Conservation (phyloP, 2,888 invertebrate species). For the Notocelia uddmanniana region DNA sequence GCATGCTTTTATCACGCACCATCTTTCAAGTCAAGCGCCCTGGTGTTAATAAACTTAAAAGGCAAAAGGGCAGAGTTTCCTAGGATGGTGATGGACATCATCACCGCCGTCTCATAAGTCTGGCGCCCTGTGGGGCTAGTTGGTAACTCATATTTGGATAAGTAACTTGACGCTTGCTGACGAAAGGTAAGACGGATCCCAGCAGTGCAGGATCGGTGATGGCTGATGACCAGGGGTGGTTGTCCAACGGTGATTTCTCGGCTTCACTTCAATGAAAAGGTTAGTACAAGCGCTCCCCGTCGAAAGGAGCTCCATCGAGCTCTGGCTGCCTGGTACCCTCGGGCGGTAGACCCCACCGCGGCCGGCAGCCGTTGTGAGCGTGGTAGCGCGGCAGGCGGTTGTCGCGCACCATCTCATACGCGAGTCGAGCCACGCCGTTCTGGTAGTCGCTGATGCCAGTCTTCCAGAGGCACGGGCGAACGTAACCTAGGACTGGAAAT, state of each 20-base stretch:
- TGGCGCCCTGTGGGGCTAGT: not conserved
- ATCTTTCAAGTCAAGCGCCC: too few relatives aligned
- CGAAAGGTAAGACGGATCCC: too few relatives aligned
- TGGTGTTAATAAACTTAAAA: too few relatives aligned
- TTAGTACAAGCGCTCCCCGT: slow-evolving; percentile 74
- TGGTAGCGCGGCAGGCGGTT: slow-evolving; percentile 69
- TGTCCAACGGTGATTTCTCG: not conserved
- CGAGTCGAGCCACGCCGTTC: slow-evolving; percentile 70
- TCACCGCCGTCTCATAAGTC: too few relatives aligned
- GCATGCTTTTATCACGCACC: too few relatives aligned
- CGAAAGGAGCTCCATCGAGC: slow-evolving; percentile 70
- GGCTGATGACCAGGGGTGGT: not conserved
- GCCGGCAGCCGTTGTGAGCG: slow-evolving; percentile 72
- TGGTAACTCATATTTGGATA: not conserved
- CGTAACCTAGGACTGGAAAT: slow-evolving; percentile 71
- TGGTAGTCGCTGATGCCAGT: slow-evolving; percentile 76
- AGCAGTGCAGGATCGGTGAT: not conserved
- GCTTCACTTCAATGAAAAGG: not conserved
- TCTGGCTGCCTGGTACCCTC: slow-evolving; percentile 73
- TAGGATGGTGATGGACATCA: too few relatives aligned
- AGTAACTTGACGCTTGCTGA: not conserved
- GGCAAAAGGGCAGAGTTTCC: too few relatives aligned
- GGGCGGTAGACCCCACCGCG: slow-evolving; percentile 74
- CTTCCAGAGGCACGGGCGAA: slow-evolving; percentile 67
- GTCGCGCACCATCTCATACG: slow-evolving; percentile 76